phyloP scores from a whole-genome alignment of 2,797 vertebrate genomes.

The Psittacula derbiana region DNA sequence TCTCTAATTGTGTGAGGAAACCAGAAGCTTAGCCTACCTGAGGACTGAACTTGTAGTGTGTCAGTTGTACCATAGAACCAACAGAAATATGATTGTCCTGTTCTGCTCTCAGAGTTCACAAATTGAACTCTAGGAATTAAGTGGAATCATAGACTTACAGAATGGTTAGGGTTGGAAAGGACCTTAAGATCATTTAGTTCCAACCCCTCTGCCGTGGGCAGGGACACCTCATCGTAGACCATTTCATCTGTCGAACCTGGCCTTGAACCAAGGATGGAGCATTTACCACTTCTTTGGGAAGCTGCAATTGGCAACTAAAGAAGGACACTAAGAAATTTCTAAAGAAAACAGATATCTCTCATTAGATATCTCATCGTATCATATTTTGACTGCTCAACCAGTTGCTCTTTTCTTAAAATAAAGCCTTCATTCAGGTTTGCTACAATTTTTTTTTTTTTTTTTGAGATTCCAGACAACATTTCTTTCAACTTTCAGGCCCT shows the following conservation, averaged over 20 bases:
- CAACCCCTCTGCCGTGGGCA: background rate
- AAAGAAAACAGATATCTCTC: background rate
- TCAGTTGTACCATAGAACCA: background rate
- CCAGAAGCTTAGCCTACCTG: background rate
- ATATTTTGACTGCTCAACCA: background rate
- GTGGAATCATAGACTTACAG: background rate
- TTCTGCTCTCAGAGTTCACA: background rate
- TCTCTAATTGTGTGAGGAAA: background rate
- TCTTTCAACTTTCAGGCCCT: conserved; percentile 29
- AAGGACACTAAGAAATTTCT: background rate
- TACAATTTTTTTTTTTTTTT: background rate
- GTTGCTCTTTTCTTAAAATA: background rate
- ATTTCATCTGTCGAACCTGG: background rate
- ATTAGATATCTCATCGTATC: background rate
- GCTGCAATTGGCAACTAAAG: background rate
- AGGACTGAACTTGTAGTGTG: background rate
- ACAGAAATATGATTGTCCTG: background rate
- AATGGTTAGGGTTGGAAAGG: background rate
- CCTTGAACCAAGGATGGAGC: background rate
- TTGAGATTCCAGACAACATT: background rate
- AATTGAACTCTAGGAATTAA: background rate
- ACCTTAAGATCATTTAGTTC: background rate
- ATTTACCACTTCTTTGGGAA: background rate
- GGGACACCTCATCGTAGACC: background rate
- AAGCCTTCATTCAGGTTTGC: background rate